Percentiles rank a stretch among this genome's conserved stretches.
Evolutionary conservation across 2,113 vertebrate species (phyloP).

Genomic region (Atlantisia rogersi): DNA sequence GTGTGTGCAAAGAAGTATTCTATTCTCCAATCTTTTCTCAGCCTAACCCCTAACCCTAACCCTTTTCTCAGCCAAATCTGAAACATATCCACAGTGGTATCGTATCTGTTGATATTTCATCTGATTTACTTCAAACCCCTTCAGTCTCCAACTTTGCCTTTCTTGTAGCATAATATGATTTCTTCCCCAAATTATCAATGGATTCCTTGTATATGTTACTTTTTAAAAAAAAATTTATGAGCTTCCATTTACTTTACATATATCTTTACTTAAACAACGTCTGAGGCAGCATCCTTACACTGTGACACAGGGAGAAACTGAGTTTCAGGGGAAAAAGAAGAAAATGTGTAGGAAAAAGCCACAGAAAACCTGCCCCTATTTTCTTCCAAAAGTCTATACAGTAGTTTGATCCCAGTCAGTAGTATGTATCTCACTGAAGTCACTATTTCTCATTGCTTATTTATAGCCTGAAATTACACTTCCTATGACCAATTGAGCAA

Average conservation of each 20-base stretch:
- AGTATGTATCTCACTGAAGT: not conserved
- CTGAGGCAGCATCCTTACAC: not conserved
- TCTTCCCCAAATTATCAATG: not conserved
- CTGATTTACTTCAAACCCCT: not conserved
- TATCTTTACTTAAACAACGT: not conserved
- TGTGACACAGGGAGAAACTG: not conserved
- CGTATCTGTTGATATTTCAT: not conserved
- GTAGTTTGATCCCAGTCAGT: not conserved
- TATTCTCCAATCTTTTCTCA: not conserved
- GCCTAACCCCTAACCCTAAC: no score
- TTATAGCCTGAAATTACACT: constrained; percentile 3
- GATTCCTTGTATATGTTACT: not conserved
- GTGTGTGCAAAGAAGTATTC: not conserved
- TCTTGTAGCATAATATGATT: not conserved
- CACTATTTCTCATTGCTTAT: not conserved
- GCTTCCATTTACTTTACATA: not conserved
- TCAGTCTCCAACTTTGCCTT: not conserved
- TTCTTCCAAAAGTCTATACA: not conserved
- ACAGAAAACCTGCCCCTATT: not conserved
- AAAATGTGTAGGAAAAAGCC: not conserved
- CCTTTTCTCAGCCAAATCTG: not conserved
- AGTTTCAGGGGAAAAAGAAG: not conserved
- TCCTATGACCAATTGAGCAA: not conserved
- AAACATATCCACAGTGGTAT: not conserved
- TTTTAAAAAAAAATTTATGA: not conserved